Percentiles rank a stretch among this genome's conserved stretches.
These are phyloP conservation scores for Lasioglossum malachurum DNA, from an alignment of 2,888 invertebrate genomes.

Conservation along the genomic window DNA sequence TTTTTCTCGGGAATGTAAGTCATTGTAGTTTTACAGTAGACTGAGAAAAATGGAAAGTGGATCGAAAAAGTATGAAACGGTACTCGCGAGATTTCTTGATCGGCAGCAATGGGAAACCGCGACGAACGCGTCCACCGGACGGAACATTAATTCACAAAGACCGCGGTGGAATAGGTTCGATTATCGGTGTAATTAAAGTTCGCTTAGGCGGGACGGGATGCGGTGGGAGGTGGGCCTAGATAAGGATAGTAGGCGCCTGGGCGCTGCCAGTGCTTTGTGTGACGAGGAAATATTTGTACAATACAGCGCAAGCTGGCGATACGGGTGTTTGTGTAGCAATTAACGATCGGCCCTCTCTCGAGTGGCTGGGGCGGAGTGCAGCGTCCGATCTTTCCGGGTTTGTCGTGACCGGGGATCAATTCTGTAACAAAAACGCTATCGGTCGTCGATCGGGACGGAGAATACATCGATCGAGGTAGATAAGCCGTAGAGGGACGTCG, in stretches of 20 bases:
- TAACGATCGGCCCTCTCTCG: slow-evolving; percentile 19
- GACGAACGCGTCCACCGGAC: neutral
- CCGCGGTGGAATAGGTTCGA: slow-evolving; percentile 19
- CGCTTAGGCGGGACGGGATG: slow-evolving; percentile 4
- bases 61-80: neutral
- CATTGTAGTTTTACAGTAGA: too few relatives aligned
- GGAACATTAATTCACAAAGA: slow-evolving; percentile 11
- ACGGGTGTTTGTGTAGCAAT: slow-evolving; percentile 38
- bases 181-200: neutral
- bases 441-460: neutral
- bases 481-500: slow-evolving; percentile 19
- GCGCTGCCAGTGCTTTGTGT: slow-evolving; percentile 10
- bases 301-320: slow-evolving; percentile 17
- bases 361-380: neutral
- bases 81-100: neutral
- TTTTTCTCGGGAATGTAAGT: neutral
- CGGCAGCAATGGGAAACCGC: neutral
- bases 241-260: slow-evolving; percentile 23
- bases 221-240: neutral
- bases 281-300: slow-evolving; percentile 50
- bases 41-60: neutral
- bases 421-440: neutral
- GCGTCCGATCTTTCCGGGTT: neutral
- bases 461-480: slow-evolving; percentile 1
- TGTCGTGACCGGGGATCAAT: neutral